A percentile compares a stretch with the other conserved stretches of the same genome.
Evolutionary conservation across 2,113 vertebrate genomes (phyloP).

Genomic region (Tricholaema leucomelas): DNA sequence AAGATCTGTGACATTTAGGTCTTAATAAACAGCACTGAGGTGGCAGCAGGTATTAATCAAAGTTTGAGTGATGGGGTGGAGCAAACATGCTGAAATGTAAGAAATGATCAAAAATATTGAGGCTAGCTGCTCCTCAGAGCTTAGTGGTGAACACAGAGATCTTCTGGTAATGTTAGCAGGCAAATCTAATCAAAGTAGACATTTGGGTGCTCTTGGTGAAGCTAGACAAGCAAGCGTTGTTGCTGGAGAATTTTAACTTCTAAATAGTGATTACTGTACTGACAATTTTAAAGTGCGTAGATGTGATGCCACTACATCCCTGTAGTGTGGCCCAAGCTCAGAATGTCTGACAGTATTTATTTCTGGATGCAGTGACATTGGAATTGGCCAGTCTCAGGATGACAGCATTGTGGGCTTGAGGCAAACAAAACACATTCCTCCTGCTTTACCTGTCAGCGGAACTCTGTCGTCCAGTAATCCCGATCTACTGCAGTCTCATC

Average conservation of each 20-base stretch:
- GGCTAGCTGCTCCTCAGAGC: not conserved
- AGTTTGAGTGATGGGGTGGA: not conserved
- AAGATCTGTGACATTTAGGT: not conserved
- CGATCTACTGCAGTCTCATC: constrained; percentile 94
- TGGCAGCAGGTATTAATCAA: not conserved
- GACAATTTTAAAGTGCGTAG: not conserved
- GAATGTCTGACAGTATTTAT: not conserved
- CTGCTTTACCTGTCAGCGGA: constrained; percentile 92
- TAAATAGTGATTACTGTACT: not conserved
- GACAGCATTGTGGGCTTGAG: constrained; percentile 97
- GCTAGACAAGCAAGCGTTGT: not conserved
- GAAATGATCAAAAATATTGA: not conserved
- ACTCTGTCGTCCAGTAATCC: constrained; percentile 97
- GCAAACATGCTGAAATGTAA: not conserved
- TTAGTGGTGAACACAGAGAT: not conserved
- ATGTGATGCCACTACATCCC: not conserved
- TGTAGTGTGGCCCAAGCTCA: not conserved
- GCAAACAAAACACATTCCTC: constrained; percentile 93
- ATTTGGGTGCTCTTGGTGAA: not conserved
- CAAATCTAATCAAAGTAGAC: not conserved
- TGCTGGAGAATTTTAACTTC: not conserved
- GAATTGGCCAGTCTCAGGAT: constrained; percentile 96
- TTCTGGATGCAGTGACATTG: constrained; percentile 84
- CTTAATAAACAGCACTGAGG: not conserved
- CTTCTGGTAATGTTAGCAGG: not conserved